phyloP scores from a whole-genome alignment of 2,888 invertebrate species.

The Tricholauxania praeusta region DNA sequence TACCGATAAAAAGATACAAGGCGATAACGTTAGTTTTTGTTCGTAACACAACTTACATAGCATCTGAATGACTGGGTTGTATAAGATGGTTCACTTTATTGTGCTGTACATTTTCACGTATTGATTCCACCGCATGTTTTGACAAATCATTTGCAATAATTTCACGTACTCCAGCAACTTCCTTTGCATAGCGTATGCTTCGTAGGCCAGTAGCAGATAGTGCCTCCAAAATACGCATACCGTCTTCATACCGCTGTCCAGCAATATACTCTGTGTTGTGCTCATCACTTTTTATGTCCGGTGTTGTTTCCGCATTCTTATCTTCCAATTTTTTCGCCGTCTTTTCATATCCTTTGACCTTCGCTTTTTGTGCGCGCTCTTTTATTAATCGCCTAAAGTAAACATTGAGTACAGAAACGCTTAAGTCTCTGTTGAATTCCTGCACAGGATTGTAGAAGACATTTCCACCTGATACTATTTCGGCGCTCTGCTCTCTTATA shows the following conservation, averaged over 20 bases:
- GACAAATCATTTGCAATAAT: constrained; percentile 95
- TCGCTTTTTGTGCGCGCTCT: constrained; percentile 57
- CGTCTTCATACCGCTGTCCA: constrained; percentile 60
- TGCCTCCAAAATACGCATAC: constrained; percentile 83
- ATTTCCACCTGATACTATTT: constrained; percentile 78
- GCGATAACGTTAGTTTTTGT: too few relatives aligned
- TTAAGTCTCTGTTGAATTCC: constrained; percentile 97
- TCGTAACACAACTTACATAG: constrained; percentile 74
- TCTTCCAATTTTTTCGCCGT: constrained; percentile 9
- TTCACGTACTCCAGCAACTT: constrained; percentile 83
- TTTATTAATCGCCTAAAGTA: constrained; percentile 72
- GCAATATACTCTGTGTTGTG: constrained; percentile 45
- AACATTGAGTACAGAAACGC: constrained; percentile 79
- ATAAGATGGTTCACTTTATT: constrained; percentile 78
- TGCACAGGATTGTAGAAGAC: constrained; percentile 99
- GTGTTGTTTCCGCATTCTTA: constrained; percentile 10
- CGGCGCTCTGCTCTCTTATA: constrained; percentile 80
- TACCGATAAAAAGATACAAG: too few relatives aligned
- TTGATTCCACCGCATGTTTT: constrained; percentile 85
- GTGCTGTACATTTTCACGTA: constrained; percentile 76
- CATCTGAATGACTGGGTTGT: constrained; percentile 85
- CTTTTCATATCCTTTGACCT: constrained; percentile 38
- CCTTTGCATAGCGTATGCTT: constrained; percentile 96
- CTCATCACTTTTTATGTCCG: background rate
- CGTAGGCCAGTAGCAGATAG: constrained; percentile 95